These are phyloP conservation scores for Trinectes maculatus DNA, from an alignment of 2,113 vertebrate genomes.

Conservation along the genomic window DNA sequence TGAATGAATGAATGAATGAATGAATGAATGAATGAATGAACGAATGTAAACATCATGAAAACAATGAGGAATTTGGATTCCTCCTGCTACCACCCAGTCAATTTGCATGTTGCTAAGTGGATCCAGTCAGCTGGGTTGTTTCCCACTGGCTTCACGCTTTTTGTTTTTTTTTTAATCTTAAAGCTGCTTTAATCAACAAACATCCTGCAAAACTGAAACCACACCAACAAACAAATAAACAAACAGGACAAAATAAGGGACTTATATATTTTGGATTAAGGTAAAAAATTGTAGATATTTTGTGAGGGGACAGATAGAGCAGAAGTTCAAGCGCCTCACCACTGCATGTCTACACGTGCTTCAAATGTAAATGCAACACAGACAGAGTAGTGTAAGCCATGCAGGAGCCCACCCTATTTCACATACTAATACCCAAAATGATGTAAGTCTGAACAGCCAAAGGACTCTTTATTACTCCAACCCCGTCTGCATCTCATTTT, in stretches of 20 bases:
- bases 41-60: background rate
- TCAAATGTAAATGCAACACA: slow-evolving; percentile 39
- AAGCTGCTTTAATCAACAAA: too few species aligned
- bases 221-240: too few species aligned
- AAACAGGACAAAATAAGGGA: too few species aligned
- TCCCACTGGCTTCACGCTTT: background rate
- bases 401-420: slow-evolving; percentile 2
- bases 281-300: too few species aligned
- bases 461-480: slow-evolving; percentile 39
- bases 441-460: background rate
- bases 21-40: too few species aligned
- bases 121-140: slow-evolving; percentile 1
- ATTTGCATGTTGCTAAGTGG: slow-evolving; percentile 38
- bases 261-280: too few species aligned
- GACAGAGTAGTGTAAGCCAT: background rate
- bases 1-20: background rate
- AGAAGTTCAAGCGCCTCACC: background rate
- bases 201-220: too few species aligned
- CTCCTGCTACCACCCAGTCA: background rate
- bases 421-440: slow-evolving; percentile 21
- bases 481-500: background rate
- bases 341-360: slow-evolving; percentile 21
- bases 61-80: slow-evolving; percentile 12
- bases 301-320: background rate
- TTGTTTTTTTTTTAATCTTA: too few species aligned